Percentiles rank a stretch among this genome's conserved stretches.
Evolutionary conservation across 2,113 vertebrate genomes (phyloP).

Genomic region (Erpornis zantholeuca): DNA sequence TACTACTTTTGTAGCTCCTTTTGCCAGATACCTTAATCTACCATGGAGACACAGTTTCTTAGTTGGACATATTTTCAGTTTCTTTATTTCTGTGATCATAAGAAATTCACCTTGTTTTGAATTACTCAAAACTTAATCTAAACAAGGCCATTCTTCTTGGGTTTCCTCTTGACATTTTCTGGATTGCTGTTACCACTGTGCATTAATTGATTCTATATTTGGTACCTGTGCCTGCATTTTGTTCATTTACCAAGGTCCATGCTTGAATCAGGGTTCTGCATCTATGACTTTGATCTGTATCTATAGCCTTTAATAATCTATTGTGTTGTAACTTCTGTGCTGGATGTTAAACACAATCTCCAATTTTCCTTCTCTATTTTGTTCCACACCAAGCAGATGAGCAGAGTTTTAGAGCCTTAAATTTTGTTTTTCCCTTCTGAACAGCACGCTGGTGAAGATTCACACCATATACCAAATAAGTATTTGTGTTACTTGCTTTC

Average conservation of each 20-base stretch:
- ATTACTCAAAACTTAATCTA: background rate
- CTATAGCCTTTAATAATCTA: background rate
- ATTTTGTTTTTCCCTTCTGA: background rate
- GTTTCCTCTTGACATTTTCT: background rate
- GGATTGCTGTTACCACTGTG: background rate
- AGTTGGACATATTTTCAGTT: background rate
- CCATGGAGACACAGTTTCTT: background rate
- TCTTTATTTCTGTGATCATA: background rate
- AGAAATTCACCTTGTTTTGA: background rate
- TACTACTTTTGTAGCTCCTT: background rate
- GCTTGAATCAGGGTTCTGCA: background rate
- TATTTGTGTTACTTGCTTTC: background rate
- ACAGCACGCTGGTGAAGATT: background rate
- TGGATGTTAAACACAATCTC: background rate
- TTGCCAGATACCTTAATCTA: background rate
- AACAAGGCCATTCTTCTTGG: background rate
- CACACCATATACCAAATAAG: background rate
- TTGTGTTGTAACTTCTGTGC: background rate
- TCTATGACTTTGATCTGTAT: background rate
- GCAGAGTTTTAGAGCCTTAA: background rate
- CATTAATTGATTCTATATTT: background rate
- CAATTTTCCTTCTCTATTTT: background rate
- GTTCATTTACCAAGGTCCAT: background rate
- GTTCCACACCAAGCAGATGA: background rate
- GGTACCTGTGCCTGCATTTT: background rate